Base-by-base conservation (phyloP, 2,888 invertebrate genomes). In the Polydrusus pterygomalis region DNA sequence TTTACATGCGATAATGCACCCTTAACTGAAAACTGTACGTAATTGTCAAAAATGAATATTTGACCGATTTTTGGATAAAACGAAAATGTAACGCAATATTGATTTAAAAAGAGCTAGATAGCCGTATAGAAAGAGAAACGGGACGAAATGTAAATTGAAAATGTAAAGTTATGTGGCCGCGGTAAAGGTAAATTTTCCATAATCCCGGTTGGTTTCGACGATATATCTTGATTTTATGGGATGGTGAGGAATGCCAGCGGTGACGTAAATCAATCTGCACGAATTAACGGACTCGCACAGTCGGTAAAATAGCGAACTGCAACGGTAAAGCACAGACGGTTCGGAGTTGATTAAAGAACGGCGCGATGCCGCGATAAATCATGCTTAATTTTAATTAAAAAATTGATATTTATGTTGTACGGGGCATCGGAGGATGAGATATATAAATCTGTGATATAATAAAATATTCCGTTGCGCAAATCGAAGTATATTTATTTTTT, bases 221-320 rank as follows among this genome's bases (percentile, higher is more conserved):
- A 83, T 85, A 85, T 85, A 85, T 86, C 84, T 84, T 83, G 83
- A 82, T 85, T 85, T 86, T 85, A 86, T 85, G 83, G 83, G 72
- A 77, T 83, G 81, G 83, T 82, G 83, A 83, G 84, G 85, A 86
- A 85, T 85, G 85, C 82, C 82, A 82, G 82, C 81, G 82, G 80
- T 86, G 85, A 85, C 84, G 85, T 86, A 86, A 86, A 86, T 86
- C 86, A 86, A 86, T 86, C 85, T 84, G 77, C 82, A 82, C 82
- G 84, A 85, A 85, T 85, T 85, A 85, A 84, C 84, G 82, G 83
- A 84, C 82, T 82, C 80, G 81, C 80, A 63, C 63, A 71, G 67
- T 70, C 65, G 77, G 73, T 77, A 73, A 77, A 77, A 77, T 60
- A 76, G 77, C 70, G 70, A 77, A 73, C 73, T 77, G 77, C 77